Conservation (phyloP, 1,140 invertebrate genomes). For the Pachypeltis micranthus region DNA sequence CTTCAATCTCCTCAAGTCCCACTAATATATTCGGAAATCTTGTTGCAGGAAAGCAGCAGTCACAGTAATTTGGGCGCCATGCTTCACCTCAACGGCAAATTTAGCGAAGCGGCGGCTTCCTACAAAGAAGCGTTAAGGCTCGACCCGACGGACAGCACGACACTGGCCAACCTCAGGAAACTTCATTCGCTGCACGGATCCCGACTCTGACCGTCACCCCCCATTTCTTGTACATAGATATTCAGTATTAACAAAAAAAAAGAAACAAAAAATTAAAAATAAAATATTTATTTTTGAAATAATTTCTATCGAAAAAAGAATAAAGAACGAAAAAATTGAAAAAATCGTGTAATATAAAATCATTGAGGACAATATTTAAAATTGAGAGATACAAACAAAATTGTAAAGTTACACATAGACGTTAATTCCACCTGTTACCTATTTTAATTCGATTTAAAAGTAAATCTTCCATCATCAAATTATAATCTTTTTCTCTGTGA, state of each 20-base stretch:
- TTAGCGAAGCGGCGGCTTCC: conserved; percentile 65
- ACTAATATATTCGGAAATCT: conserved; percentile 5
- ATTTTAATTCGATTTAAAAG: background rate
- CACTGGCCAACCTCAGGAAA: conserved; percentile 76
- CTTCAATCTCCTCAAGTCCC: background rate
- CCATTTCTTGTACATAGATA: conserved; percentile 11
- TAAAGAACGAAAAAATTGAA: too few species aligned
- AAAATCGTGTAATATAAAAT: too few species aligned
- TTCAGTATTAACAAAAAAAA: conserved; percentile 12
- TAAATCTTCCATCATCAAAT: conserved; percentile 5
- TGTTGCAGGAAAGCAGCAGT: conserved; percentile 63
- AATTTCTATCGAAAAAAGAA: background rate
- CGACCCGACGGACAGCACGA: conserved; percentile 74
- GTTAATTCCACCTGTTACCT: background rate
- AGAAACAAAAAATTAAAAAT: too few species aligned
- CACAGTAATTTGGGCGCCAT: conserved; percentile 91
- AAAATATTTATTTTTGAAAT: conserved; percentile 14
- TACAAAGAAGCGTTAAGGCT: conserved; percentile 71
- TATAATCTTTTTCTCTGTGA: too few species aligned
- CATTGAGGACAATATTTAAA: background rate
- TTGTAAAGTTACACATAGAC: background rate
- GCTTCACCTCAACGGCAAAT: conserved; percentile 80
- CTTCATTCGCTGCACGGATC: conserved; percentile 40
- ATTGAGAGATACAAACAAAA: background rate
- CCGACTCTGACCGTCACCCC: conserved; percentile 9